Base-by-base conservation (phyloP, 2,113 vertebrate genomes). In the Epinephelus lanceolatus region DNA sequence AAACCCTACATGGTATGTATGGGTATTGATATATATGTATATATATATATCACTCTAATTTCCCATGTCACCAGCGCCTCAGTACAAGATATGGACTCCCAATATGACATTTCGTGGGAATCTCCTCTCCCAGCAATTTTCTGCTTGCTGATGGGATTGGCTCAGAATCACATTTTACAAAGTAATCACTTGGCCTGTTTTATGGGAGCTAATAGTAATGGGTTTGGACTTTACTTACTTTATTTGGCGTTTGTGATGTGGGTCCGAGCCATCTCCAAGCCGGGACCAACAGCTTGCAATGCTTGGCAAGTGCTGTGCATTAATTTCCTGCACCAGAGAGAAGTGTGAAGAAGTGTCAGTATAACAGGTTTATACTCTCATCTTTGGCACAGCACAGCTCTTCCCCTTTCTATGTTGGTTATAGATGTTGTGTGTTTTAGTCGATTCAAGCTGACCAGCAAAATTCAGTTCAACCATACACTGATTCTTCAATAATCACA, bases 281-380 rank as follows among this genome's bases (percentile, higher is more conserved):
- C 33, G 42, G 45, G 68, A 27, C 18, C 45, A 61, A 70, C 72
- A 84, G 86, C 81, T 88, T 86, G 60, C 27, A 11, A 63, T 10
- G 11, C 45, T 88, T 86, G 87, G 86, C 86, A 56, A 74, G 62
- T 4, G 53, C 21, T 33, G 45, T 3, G 65, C 30, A 81, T 87
- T 53, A 0, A 79, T 68, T 86, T 88, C 57, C 71, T 10, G 45
- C 71, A 74, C 5, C 60, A 60, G 61, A 81, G 47, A 9, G 83
- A 80, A 75, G 65, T 65, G 71, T 65, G 59, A 79, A 14, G 70
- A 71, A 47, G 80, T 59, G 75, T 55, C 30, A 61, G n/a, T 17
- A 2, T 65, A 14, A 67, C 85, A 57, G 56, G 63, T 66, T 81
- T 53, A 37, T 11, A 4, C 52, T 55, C 67, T 82, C 45, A 23